Evolutionary conservation across 1,140 invertebrate genomes (phyloP), one percentile per base, ranked within the genome.

Genomic region (Himalopsyche phryganea): DNA sequence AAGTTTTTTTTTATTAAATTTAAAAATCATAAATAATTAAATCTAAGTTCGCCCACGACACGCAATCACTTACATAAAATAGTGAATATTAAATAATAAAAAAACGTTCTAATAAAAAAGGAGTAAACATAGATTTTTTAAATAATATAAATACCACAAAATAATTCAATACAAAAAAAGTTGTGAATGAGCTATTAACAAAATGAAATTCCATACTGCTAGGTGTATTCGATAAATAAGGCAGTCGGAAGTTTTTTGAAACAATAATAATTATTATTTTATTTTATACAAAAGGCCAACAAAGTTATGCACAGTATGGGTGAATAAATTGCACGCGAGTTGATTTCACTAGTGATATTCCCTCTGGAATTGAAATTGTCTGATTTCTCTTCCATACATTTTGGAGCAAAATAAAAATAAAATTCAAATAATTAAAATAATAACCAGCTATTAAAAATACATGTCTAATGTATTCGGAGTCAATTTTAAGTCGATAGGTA

Each of bases 101-200:
- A 53, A 53, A 53, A 28, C 32, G 36, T 15, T n/a, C 11, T 40
- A 13, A 40, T 40, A 13, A 45, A 17, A 17, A 19, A 45, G 13
- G 42, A 45, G 42, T 17, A 15, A 45, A 19, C 42, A 19, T 45
- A 49, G 14, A 32, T 56, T 50, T 49, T 33, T 56, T 56, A 56
- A 56, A 56, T 56, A 56, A 56, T 56, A 56, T 56, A 56, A 56
- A 56, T 56, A 56, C 45, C 46, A 56, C 54, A 56, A 49, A 56
- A 15, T 45, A 17, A 45, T 17, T 56, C 45, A 49, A 40, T 42
- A 53, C 18, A 14, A 53, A 44, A 53, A 53, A 44, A 44, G 44
- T 53, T 9, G 50, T 44, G 41, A 53, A 53, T 53, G 50, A 53
- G 18, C 36, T 51, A 53, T 45, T 44, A 53, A 53, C 50, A 53